These are phyloP conservation scores for human DNA, from an alignment of 2,113 vertebrate genomes.

Conservation along the genomic window GRCh38 chr22:32623501-32624000, in stretches of 20 bases:
- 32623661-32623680: background rate
- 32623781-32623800: background rate
- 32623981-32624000: background rate
- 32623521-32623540: background rate
- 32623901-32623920: background rate
- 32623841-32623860: background rate
- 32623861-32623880: background rate
- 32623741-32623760: background rate
- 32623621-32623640: background rate
- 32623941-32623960: background rate
- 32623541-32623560: too few relatives aligned
- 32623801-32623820: background rate
- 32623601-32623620: background rate
- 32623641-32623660: background rate
- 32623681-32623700: background rate
- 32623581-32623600: background rate
- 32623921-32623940: background rate
- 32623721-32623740: background rate
- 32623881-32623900: background rate
- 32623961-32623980: constrained; percentile 46
- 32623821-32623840: background rate
- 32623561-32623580: background rate
- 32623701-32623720: background rate
- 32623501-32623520: background rate
- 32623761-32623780: background rate